Evolutionary conservation across 30 jellyfish, hydroid and myxozoan genomes (phyloP).

Genomic region (Sanderia malayensis): DNA sequence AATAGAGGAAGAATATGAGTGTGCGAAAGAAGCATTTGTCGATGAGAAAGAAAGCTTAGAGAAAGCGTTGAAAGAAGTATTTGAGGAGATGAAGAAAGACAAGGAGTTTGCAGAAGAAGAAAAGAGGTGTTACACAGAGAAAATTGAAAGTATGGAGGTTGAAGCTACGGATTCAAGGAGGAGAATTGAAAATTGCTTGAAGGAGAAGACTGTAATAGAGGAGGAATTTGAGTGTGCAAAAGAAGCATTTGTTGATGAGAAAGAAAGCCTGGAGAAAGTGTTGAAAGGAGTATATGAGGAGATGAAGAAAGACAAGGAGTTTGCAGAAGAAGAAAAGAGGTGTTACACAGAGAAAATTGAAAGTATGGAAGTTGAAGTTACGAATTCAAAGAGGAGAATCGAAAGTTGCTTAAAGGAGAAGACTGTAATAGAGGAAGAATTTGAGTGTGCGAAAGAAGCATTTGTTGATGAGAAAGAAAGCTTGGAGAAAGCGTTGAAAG

Average conservation of each 20-base stretch:
- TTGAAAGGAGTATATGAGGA: not conserved
- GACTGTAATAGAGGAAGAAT: not conserved
- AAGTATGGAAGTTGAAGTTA: not conserved
- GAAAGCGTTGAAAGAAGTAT: not conserved
- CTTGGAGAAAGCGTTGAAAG: not conserved
- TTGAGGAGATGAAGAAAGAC: not conserved
- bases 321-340: not conserved
- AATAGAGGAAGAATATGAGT: not conserved
- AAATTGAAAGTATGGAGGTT: not conserved
- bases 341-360: not conserved
- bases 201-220: not conserved
- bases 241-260: not conserved
- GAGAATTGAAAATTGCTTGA: not conserved
- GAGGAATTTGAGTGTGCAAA: not conserved
- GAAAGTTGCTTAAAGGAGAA: not conserved
- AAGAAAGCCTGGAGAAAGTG: not conserved
- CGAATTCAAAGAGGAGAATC: not conserved
- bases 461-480: not conserved
- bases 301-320: not conserved
- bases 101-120: not conserved
- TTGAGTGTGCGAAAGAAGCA: not conserved
- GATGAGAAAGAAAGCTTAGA: not conserved
- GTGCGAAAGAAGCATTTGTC: not conserved
- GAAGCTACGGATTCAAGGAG: not conserved
- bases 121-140: not conserved